These are phyloP conservation scores for Keiferia lycopersicella DNA, from an alignment of 2,888 invertebrate species.

Conservation along the genomic window DNA sequence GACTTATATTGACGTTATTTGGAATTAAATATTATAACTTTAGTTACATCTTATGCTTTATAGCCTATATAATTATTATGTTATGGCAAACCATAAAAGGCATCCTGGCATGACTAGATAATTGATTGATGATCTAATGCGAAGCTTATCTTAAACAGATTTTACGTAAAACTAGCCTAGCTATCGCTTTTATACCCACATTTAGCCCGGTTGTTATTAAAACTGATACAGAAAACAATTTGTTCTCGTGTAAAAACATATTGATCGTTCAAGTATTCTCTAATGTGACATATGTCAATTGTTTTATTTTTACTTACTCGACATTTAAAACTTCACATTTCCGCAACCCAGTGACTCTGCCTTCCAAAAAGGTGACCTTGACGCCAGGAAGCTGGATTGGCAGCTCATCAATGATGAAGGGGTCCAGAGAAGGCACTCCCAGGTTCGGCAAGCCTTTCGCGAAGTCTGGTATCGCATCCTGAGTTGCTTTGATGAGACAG, in stretches of 20 bases:
- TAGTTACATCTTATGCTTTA: background rate
- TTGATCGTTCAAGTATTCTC: no score
- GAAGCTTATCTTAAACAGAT: background rate
- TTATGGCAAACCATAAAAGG: background rate
- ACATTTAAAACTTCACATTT: constrained; percentile 73
- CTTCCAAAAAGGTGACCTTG: constrained; percentile 70
- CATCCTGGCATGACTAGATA: background rate
- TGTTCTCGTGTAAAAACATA: no score
- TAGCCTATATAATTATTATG: background rate
- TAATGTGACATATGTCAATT: no score
- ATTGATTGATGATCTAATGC: constrained; percentile 4
- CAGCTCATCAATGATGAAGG: constrained; percentile 68
- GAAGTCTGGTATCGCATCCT: constrained; percentile 70
- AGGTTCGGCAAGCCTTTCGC: constrained; percentile 66
- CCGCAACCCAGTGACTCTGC: constrained; percentile 67
- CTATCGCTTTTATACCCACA: no score
- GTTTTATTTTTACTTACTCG: constrained; percentile 65
- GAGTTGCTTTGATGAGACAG: constrained; percentile 67
- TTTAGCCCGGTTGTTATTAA: no score
- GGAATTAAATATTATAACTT: background rate
- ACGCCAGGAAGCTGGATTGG: constrained; percentile 75
- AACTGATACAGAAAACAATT: no score
- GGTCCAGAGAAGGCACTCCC: constrained; percentile 69
- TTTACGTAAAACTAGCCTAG: background rate
- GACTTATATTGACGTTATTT: background rate